Conservation (phyloP, 2,888 invertebrate species). For the Miltochrista miniata region DNA sequence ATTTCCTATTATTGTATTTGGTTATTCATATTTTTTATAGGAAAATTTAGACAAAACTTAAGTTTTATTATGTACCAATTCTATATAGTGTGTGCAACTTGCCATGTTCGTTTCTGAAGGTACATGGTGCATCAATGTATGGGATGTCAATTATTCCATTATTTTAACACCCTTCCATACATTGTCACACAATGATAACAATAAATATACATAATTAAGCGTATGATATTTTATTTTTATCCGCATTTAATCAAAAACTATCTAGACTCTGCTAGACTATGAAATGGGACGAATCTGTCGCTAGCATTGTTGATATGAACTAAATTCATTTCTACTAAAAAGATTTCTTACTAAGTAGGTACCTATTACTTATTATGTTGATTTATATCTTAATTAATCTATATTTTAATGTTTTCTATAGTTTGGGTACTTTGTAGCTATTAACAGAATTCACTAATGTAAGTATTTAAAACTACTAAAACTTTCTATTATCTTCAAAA, state of each 20-base stretch:
- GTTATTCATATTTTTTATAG: conserved; percentile 6
- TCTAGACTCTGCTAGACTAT: conserved; percentile 2
- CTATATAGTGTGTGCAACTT: conserved; percentile 27
- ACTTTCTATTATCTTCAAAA: too few relatives aligned
- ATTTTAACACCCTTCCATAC: conserved; percentile 52
- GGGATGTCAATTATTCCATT: conserved; percentile 48
- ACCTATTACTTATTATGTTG: not conserved
- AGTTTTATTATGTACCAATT: conserved; percentile 33
- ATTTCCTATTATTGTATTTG: conserved; percentile 4
- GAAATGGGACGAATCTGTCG: too few relatives aligned
- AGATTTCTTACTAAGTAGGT: too few relatives aligned
- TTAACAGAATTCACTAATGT: not conserved
- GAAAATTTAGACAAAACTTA: conserved; percentile 45
- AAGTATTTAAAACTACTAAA: too few relatives aligned
- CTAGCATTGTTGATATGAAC: too few relatives aligned
- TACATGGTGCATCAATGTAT: conserved; percentile 53
- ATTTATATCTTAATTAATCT: conserved; percentile 3
- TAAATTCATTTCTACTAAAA: too few relatives aligned
- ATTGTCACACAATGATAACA: conserved; percentile 50
- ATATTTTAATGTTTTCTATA: conserved; percentile 13
- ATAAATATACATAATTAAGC: conserved; percentile 29
- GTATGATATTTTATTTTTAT: conserved; percentile 18
- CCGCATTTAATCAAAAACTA: conserved; percentile 11
- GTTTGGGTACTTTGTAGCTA: conserved; percentile 5
- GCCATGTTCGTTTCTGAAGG: conserved; percentile 16